Base-by-base conservation (phyloP, 1,140 invertebrate genomes). In the Penaeus vannamei region DNA sequence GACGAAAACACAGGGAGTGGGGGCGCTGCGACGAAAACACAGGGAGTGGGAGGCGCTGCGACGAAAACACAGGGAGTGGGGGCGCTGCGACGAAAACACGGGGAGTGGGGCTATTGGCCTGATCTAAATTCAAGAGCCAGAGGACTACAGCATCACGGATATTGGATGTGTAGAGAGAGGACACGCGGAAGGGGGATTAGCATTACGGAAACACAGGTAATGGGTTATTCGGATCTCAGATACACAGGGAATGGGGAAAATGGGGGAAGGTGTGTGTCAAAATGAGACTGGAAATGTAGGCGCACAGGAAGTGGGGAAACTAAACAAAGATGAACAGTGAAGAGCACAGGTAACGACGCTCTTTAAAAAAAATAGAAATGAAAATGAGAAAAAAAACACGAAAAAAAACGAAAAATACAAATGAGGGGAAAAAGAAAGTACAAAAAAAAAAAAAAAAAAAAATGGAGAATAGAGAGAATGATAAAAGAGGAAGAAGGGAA, bases 151-250 rank as follows among this genome's bases (percentile, higher is more conserved):
- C 69, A 53, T 53, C 53, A 53, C 53, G 53, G 53, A 53, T 53
- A 53, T 53, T 53, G 53, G 53, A 53, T 53, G 53, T 53, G 22
- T 36, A 79, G 76, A 79, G 76, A 79, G 76, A 79, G 76, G 53
- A 42, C 26, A 79, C 26, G 29, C 20, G 42, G 42, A 79, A 42
- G 42, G 22, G 77, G 77, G 77, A 53, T 53, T 53, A 53, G 53
- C 53, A 53, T 53, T 53, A 53, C 53, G 53, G 53, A 53, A 53
- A 53, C 53, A 53, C 53, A 53, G 53, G 53, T 53, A 53, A 53
- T 53, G 53, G 53, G 53, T 53, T 53, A 53, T 53, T 53, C 17
- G 53, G 53, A 53, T 53, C 10, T 17, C 53, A 53, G 17, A 53
- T 14, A 14, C 4, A 53, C 53, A 53, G 53, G 53, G 53, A 12